These are phyloP conservation scores for Achatina immaculata DNA, from an alignment of 1,140 invertebrate species.

Conservation along the genomic window DNA sequence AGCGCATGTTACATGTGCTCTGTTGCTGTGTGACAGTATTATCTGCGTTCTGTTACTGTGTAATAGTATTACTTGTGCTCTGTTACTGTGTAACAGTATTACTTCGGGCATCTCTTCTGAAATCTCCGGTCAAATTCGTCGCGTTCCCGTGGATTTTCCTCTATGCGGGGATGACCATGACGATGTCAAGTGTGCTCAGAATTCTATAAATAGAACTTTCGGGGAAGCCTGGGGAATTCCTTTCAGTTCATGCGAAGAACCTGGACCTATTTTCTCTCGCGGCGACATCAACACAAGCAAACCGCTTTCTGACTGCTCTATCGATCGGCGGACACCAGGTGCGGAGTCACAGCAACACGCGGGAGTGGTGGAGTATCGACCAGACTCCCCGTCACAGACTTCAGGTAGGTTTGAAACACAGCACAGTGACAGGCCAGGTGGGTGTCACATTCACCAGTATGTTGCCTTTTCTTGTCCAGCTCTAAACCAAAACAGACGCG, in stretches of 20 bases:
- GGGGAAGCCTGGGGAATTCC: background rate
- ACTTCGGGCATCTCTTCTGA: too few relatives aligned
- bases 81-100: too few relatives aligned
- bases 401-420: background rate
- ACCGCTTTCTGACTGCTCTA: background rate
- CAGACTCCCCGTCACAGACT: background rate
- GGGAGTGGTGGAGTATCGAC: background rate
- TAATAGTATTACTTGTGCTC: too few relatives aligned
- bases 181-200: background rate
- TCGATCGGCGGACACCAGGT: background rate
- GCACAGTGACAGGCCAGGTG: background rate
- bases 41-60: too few relatives aligned
- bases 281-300: background rate
- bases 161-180: background rate
- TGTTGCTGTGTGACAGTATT: too few relatives aligned
- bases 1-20: too few relatives aligned
- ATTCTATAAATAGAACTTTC: background rate
- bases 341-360: background rate
- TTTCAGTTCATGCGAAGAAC: background rate
- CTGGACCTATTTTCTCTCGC: background rate
- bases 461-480: background rate
- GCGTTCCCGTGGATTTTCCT: background rate
- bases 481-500: background rate
- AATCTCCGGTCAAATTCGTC: too few relatives aligned
- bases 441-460: background rate